A percentile compares a stretch with the other conserved stretches of the same genome.
These are phyloP conservation scores for Beris chalybata DNA, from an alignment of 2,888 invertebrate genomes.

Conservation along the genomic window DNA sequence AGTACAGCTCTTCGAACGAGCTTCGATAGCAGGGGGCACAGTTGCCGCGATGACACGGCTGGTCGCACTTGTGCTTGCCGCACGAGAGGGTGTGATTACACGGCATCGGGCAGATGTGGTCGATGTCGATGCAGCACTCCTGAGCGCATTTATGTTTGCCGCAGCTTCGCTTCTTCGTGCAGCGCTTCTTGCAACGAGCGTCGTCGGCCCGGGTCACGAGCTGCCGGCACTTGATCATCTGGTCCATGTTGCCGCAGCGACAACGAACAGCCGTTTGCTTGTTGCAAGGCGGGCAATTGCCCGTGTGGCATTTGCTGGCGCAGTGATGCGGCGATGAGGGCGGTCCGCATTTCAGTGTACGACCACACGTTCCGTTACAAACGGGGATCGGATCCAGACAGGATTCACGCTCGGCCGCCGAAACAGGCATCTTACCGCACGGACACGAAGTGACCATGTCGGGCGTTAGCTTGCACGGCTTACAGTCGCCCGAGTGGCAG, in stretches of 20 bases:
- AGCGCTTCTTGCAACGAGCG: constrained; percentile 84
- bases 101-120: constrained; percentile 82
- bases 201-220: constrained; percentile 71
- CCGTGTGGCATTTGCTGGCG: constrained; percentile 65
- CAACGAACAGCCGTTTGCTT: constrained; percentile 76
- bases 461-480: constrained; percentile 65
- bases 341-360: constrained; percentile 70
- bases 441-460: constrained; percentile 69
- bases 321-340: constrained; percentile 67
- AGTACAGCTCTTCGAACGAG: constrained; percentile 84
- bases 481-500: constrained; percentile 73
- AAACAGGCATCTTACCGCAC: constrained; percentile 69
- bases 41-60: constrained; percentile 85
- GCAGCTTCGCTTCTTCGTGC: constrained; percentile 83
- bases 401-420: constrained; percentile 59
- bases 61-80: constrained; percentile 85
- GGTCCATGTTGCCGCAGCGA: constrained; percentile 83
- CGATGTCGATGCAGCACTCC: constrained; percentile 82
- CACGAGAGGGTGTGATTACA: constrained; percentile 84
- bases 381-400: constrained; percentile 83
- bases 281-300: constrained; percentile 77
- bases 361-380: constrained; percentile 72
- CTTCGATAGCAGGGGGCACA: constrained; percentile 78
- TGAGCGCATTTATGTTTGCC: constrained; percentile 90
- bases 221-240: constrained; percentile 76